Evolutionary conservation across 2,888 invertebrate species (phyloP), one percentile per base, ranked within the genome.

Genomic region (Norana najaformis): DNA sequence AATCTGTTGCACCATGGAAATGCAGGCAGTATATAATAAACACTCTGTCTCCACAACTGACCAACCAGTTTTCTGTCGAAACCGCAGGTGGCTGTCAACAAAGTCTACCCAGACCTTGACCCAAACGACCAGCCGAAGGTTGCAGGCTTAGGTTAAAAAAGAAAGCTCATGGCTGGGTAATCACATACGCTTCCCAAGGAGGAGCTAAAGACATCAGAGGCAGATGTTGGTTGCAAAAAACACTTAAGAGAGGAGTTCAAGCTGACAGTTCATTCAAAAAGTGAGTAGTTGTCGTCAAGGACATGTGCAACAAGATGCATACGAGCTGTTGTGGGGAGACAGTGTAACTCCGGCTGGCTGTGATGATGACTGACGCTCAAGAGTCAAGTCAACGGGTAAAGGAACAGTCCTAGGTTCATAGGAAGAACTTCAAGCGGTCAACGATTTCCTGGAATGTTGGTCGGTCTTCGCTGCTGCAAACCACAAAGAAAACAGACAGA

Each of bases 391-490:
- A 36, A 85, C 35, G 23, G 36, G 35, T 30, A 36, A 69, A 16
- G 36, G 85, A 85, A 37, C 85, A 13, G 37, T 85, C 35, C 85
- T 36, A 88, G 35, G 89, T 69, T 89, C 89, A 89, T 89, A 89
- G 89, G 41, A 91, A 89, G 30, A 38, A 53, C 41, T 89, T 91
- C 88, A 90, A 91, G 35, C 83, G 53, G 37, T 69, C 88, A 14
- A 89, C 89, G 23, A 91, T 91, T 37, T 89, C 91, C 53, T 90
- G 90, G 89, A 91, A 91, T 89, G 91, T 91, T n/a, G 91, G 91
- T 37, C 91, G 37, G 39, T 91, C 90, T 53, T 91, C 90, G 37
- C 88, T 91, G 35, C 91, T 91, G 83, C 36, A 90, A 39, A 23
- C 30, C 34, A 39, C n/a, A 69, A 88, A 37, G 38, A 69, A 23